Evolutionary conservation across 2,888 invertebrate species (phyloP).

Genomic region (Pseudococcus jackbeardsleyi): DNA sequence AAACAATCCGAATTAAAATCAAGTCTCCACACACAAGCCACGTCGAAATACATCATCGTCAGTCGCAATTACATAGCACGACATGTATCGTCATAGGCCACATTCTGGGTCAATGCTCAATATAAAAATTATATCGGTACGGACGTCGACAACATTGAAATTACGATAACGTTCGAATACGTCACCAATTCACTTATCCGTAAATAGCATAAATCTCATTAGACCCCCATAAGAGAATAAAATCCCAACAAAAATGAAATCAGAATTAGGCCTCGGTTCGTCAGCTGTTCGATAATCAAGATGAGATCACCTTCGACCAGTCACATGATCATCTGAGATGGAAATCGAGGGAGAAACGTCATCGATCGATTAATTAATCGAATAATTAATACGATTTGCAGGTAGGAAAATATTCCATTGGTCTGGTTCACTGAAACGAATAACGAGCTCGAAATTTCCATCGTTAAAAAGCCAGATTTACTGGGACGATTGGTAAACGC

Average conservation of each 20-base stretch:
- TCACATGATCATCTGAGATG: not conserved
- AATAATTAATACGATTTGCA: not conserved
- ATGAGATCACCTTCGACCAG: not conserved
- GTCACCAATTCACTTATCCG: not conserved
- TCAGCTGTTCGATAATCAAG: not conserved
- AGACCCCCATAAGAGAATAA: not conserved
- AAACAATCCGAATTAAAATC: not conserved
- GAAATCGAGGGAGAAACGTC: not conserved
- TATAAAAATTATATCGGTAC: not conserved
- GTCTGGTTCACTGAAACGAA: not conserved
- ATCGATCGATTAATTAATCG: not conserved
- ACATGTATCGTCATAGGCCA: not conserved
- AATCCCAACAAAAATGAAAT: not conserved
- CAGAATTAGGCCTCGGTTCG: not conserved
- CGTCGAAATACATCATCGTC: not conserved
- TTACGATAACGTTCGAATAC: not conserved
- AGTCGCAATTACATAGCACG: not conserved
- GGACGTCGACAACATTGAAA: conserved; percentile 26
- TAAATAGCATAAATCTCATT: not conserved
- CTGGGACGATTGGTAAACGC: not conserved
- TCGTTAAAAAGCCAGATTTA: not conserved
- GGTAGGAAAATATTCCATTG: not conserved
- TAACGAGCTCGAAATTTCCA: not conserved
- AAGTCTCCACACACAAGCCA: not conserved
- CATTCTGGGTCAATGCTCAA: conserved; percentile 28